Evolutionary conservation across 2,113 vertebrate species (phyloP).

Genomic region (Anguilla rostrata): DNA sequence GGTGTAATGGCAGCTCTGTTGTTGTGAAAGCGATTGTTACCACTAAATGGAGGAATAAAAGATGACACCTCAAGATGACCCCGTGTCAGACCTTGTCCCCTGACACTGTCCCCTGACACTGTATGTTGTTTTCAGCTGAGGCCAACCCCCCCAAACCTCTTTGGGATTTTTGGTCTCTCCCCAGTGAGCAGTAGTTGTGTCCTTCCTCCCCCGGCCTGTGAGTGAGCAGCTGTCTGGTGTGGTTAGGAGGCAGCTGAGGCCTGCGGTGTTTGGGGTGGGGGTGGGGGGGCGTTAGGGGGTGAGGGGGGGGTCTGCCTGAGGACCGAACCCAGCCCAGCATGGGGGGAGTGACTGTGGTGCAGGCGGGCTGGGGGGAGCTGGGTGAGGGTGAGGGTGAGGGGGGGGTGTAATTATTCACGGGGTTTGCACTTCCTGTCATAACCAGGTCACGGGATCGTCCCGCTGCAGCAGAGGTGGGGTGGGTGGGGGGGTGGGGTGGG

Average conservation of each 20-base stretch:
- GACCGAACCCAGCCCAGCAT: neutral
- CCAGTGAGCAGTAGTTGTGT: neutral
- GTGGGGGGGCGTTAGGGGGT: neutral
- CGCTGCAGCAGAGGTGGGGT: neutral
- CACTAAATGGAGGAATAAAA: neutral
- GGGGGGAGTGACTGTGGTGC: neutral
- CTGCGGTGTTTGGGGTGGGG: neutral
- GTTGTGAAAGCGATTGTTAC: too few relatives aligned
- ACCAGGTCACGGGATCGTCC: constrained; percentile 37
- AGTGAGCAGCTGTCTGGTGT: constrained; percentile 7
- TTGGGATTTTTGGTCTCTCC: neutral
- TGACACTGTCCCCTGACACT: too few relatives aligned
- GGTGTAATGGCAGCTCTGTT: too few relatives aligned
- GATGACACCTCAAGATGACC: neutral
- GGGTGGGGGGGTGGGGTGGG: neutral
- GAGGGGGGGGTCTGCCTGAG: neutral
- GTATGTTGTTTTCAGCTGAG: neutral
- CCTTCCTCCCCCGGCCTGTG: neutral
- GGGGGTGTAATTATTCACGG: constrained; percentile 28
- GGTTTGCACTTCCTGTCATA: constrained; percentile 33
- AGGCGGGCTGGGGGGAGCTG: too few relatives aligned
- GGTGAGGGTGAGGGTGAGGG: too few relatives aligned
- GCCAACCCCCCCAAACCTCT: neutral
- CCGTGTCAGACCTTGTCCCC: neutral
- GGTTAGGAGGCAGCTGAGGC: neutral